A percentile compares a stretch with the other conserved stretches of the same genome.
Evolutionary conservation across 2,888 invertebrate genomes (phyloP).

Genomic region (Lasioglossum oenotherae): DNA sequence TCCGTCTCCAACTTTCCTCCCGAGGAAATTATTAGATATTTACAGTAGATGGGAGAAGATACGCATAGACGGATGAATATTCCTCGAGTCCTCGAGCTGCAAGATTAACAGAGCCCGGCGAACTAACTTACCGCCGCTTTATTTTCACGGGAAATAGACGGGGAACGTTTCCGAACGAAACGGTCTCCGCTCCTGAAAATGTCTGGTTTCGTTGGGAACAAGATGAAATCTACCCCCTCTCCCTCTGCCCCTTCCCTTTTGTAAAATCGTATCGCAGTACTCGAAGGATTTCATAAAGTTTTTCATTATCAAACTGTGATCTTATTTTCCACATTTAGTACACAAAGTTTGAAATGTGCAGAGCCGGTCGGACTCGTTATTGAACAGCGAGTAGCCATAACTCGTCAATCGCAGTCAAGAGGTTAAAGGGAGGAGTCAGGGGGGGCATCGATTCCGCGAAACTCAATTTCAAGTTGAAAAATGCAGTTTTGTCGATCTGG

Average conservation of each 20-base stretch:
- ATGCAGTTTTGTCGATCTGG: background rate
- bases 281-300: too few relatives aligned
- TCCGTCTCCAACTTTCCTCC: constrained; percentile 16
- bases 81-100: constrained; percentile 18
- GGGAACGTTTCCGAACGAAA: constrained; percentile 19
- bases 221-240: background rate
- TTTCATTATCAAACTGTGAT: too few relatives aligned
- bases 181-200: background rate
- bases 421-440: background rate
- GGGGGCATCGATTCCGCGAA: background rate
- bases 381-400: background rate
- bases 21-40: constrained; percentile 37
- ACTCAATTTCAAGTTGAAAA: background rate
- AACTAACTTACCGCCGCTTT: constrained; percentile 42
- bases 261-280: too few relatives aligned
- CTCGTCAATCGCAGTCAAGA: background rate
- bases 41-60: constrained; percentile 39
- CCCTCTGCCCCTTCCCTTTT: background rate
- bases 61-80: constrained; percentile 20
- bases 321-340: too few relatives aligned
- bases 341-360: background rate
- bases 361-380: background rate
- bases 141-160: constrained; percentile 45
- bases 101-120: constrained; percentile 39
- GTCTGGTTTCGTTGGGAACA: background rate